These are phyloP conservation scores for Arion vulgaris DNA, from an alignment of 1,140 invertebrate species.

Conservation along the genomic window DNA sequence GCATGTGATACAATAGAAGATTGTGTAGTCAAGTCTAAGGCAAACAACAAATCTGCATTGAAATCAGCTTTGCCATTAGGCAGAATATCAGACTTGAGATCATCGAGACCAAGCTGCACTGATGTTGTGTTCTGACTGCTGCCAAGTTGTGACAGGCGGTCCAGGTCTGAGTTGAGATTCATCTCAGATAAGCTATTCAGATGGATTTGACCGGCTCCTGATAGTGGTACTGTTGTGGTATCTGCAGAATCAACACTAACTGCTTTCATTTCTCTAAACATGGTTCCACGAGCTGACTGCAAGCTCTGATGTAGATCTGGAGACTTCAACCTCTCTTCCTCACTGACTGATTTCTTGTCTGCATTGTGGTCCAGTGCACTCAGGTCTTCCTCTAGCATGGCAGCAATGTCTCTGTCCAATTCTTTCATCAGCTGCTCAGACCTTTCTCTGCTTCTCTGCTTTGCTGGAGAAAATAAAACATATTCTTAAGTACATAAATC, in stretches of 20 bases:
- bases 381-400: constrained; percentile 56
- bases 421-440: constrained; percentile 59
- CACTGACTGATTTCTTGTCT: constrained; percentile 56
- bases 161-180: constrained; percentile 32
- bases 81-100: background rate
- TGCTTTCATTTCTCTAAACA: constrained; percentile 32
- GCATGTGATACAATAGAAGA: background rate
- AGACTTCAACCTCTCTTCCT: constrained; percentile 8
- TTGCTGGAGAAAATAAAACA: constrained; percentile 15
- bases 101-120: background rate
- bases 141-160: constrained; percentile 28
- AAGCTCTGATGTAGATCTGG: background rate
- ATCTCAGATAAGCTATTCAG: constrained; percentile 26
- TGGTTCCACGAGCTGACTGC: background rate
- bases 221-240: background rate
- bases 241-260: constrained; percentile 37
- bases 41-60: background rate
- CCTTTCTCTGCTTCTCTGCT: constrained; percentile 29
- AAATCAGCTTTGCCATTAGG: background rate
- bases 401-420: constrained; percentile 63
- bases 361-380: constrained; percentile 64
- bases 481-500: background rate
- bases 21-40: background rate
- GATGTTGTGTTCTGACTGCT: constrained; percentile 4
- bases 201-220: background rate